Conservation (phyloP, 2,888 invertebrate species). For the Eupithecia pulchellata region DNA sequence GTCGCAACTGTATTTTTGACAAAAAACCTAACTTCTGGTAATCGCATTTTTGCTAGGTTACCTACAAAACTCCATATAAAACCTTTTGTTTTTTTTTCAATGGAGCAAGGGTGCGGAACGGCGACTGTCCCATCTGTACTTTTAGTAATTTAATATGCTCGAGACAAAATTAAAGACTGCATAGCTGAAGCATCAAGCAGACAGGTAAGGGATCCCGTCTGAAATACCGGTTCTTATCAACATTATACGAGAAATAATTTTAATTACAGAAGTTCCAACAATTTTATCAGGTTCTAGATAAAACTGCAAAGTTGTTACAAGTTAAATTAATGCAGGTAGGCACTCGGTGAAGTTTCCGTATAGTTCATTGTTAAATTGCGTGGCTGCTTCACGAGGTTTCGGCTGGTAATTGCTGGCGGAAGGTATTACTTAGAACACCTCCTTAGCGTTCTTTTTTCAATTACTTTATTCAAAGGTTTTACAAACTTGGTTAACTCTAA, state of each 20-base stretch:
- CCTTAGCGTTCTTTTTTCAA: slow-evolving; percentile 19
- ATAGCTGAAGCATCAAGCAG: neutral
- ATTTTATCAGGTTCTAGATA: slow-evolving; percentile 43
- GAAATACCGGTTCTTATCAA: slow-evolving; percentile 7
- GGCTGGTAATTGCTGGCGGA: slow-evolving; percentile 59
- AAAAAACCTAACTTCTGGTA: neutral
- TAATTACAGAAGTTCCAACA: slow-evolving; percentile 38
- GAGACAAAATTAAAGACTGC: neutral
- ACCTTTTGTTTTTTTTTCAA: neutral
- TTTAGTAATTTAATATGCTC: neutral
- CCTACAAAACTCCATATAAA: neutral
- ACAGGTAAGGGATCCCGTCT: neutral
- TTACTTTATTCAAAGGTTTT: slow-evolving; percentile 23
- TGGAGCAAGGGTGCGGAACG: neutral
- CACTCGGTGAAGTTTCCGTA: slow-evolving; percentile 47
- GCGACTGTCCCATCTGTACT: neutral
- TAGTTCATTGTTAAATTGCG: slow-evolving; percentile 65
- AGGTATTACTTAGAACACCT: slow-evolving; percentile 59
- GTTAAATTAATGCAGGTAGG: slow-evolving; percentile 49
- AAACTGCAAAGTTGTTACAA: slow-evolving; percentile 46
- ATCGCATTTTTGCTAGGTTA: neutral
- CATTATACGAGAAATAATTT: slow-evolving; percentile 36
- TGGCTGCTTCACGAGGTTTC: slow-evolving; percentile 52
- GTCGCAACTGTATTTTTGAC: neutral
- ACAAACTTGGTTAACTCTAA: neutral